phyloP scores from a whole-genome alignment of 1,140 invertebrate species.

The Camponotus floridanus region DNA sequence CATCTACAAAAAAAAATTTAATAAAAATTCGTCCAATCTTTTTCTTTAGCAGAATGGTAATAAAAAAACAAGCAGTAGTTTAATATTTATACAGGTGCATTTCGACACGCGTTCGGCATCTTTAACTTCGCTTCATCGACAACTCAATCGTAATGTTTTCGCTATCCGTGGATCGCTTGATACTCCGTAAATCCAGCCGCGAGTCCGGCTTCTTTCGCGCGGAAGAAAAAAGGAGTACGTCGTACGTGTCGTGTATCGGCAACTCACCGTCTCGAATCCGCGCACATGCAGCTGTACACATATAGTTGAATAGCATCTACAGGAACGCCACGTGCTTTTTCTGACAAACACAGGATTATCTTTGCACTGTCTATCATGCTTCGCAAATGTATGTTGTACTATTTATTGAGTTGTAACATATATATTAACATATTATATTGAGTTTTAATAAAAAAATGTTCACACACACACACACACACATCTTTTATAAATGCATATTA shows the following conservation, averaged over 20 bases:
- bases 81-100: background rate
- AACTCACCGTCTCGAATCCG: conserved; percentile 30
- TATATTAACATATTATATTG: conserved; percentile 15
- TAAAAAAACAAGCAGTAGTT: background rate
- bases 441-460: background rate
- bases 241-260: conserved; percentile 68
- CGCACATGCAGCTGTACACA: conserved; percentile 33
- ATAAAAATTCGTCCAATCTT: background rate
- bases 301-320: conserved; percentile 59
- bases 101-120: background rate
- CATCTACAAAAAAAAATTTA: background rate
- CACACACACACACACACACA: background rate
- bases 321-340: conserved; percentile 62
- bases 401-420: background rate
- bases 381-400: background rate
- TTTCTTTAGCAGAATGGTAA: too few relatives aligned
- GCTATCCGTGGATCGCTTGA: conserved; percentile 40
- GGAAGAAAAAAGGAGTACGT: conserved; percentile 67
- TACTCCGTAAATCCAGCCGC: conserved; percentile 69
- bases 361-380: conserved; percentile 10
- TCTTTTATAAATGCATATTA: background rate
- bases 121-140: conserved; percentile 47
- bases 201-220: conserved; percentile 65
- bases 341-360: conserved; percentile 44
- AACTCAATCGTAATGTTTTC: conserved; percentile 65